phyloP scores from a whole-genome alignment of 2,797 vertebrate species.

The Hylomyscus alleni region DNA sequence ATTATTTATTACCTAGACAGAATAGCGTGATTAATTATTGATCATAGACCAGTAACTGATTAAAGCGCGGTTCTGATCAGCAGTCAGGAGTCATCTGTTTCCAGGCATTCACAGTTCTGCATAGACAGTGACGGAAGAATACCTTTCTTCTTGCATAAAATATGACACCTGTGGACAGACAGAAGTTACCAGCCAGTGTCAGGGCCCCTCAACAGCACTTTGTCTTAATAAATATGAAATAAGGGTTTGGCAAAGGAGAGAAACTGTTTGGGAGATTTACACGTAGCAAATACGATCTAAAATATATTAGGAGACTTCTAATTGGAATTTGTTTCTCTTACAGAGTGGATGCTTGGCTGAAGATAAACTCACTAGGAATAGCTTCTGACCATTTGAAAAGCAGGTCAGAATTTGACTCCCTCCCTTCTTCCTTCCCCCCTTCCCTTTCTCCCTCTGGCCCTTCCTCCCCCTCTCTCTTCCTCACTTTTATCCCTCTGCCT shows the following conservation, averaged over 20 bases:
- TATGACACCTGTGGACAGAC: slow-evolving; percentile 82
- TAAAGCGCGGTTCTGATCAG: slow-evolving; percentile 86
- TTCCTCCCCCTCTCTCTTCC: background rate
- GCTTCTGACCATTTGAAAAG: slow-evolving; percentile 80
- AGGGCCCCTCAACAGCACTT: slow-evolving; percentile 59
- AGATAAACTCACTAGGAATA: slow-evolving; percentile 76
- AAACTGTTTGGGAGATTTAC: slow-evolving; percentile 82
- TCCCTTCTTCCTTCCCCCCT: slow-evolving; percentile 6
- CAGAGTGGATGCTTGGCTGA: slow-evolving; percentile 70
- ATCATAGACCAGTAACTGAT: slow-evolving; percentile 86
- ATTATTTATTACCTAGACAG: slow-evolving; percentile 86
- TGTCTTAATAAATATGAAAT: slow-evolving; percentile 83
- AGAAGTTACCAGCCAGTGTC: slow-evolving; percentile 63
- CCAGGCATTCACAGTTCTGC: slow-evolving; percentile 66
- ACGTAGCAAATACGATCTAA: slow-evolving; percentile 72
- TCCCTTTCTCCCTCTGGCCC: slow-evolving; percentile 15
- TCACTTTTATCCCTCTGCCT: background rate
- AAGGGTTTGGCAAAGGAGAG: slow-evolving; percentile 83
- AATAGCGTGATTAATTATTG: slow-evolving; percentile 87
- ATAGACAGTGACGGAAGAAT: slow-evolving; percentile 76
- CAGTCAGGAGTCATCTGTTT: slow-evolving; percentile 85
- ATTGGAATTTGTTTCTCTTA: slow-evolving; percentile 80
- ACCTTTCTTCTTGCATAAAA: slow-evolving; percentile 72
- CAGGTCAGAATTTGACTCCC: slow-evolving; percentile 77
- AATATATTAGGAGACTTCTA: slow-evolving; percentile 79